phyloP scores from a whole-genome alignment of 2,113 vertebrate species.

The Isichthys henryi region DNA sequence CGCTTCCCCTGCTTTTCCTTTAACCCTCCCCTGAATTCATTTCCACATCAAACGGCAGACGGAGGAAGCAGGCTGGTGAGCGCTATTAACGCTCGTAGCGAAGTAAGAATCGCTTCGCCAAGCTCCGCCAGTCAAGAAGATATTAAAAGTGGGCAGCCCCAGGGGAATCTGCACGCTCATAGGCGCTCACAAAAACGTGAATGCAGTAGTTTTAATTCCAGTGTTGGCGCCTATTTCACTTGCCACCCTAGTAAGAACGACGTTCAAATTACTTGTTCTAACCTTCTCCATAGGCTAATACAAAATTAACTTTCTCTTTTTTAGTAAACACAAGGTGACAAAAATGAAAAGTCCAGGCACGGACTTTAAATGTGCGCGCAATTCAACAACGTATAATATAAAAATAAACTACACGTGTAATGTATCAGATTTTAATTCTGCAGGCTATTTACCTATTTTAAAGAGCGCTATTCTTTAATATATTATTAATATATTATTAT shows the following conservation, averaged over 20 bases:
- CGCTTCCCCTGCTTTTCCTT: constrained; percentile 30
- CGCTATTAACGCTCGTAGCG: constrained; percentile 64
- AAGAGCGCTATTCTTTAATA: not conserved
- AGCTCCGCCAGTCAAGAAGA: constrained; percentile 71
- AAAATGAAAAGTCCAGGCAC: not conserved
- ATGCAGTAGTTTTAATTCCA: not conserved
- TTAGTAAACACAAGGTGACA: not conserved
- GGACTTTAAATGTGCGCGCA: not conserved
- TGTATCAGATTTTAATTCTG: not conserved
- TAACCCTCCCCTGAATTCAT: constrained; percentile 55
- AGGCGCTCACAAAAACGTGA: constrained; percentile 13
- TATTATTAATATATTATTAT: not conserved
- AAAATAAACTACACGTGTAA: not conserved
- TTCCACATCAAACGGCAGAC: constrained; percentile 68
- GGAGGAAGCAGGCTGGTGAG: constrained; percentile 39
- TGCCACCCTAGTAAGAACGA: not conserved
- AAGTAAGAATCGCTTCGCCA: constrained; percentile 66
- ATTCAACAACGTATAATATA: not conserved
- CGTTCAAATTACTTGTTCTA: not conserved
- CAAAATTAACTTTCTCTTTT: not conserved
- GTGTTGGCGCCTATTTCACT: constrained; percentile 6
- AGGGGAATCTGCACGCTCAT: constrained; percentile 28
- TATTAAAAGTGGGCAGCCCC: constrained; percentile 61
- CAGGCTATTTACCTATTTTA: not conserved
- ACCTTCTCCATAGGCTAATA: not conserved